Conservation (phyloP, 1,140 invertebrate species). For the Brachionus manjavacas region DNA sequence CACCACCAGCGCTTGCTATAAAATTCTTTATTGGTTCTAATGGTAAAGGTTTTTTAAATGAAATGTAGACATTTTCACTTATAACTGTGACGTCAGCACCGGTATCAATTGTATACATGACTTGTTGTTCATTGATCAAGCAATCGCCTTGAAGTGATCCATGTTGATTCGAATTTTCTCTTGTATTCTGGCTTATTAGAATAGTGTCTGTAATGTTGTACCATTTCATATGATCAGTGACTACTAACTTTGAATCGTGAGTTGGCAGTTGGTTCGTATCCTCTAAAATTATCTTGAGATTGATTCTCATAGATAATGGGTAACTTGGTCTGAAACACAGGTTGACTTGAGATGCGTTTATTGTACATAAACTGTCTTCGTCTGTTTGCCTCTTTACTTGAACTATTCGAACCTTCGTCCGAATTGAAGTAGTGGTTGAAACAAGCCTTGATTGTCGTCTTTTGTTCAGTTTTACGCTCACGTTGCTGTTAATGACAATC, state of each 20-base stretch:
- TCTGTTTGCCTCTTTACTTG: neutral
- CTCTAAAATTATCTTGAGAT: neutral
- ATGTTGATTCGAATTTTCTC: neutral
- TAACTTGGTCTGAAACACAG: neutral
- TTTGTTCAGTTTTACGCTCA: neutral
- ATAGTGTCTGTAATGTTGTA: neutral
- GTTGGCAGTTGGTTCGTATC: neutral
- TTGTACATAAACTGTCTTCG: neutral
- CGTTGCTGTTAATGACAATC: constrained; percentile 2
- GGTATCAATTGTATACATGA: neutral
- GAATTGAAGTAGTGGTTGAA: neutral
- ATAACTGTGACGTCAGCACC: neutral
- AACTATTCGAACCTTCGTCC: neutral
- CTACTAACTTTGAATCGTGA: constrained; percentile 2
- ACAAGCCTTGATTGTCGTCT: constrained; percentile 1
- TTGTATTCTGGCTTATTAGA: neutral
- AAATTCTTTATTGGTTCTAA: neutral
- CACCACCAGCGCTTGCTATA: neutral
- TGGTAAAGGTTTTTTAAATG: neutral
- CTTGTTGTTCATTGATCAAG: neutral
- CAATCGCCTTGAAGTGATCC: neutral
- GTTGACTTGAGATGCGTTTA: neutral
- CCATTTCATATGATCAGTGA: neutral
- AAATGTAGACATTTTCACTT: neutral
- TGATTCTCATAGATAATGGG: neutral